phyloP scores from a whole-genome alignment of 2,888 invertebrate species.

The Pachymerium ferrugineum region DNA sequence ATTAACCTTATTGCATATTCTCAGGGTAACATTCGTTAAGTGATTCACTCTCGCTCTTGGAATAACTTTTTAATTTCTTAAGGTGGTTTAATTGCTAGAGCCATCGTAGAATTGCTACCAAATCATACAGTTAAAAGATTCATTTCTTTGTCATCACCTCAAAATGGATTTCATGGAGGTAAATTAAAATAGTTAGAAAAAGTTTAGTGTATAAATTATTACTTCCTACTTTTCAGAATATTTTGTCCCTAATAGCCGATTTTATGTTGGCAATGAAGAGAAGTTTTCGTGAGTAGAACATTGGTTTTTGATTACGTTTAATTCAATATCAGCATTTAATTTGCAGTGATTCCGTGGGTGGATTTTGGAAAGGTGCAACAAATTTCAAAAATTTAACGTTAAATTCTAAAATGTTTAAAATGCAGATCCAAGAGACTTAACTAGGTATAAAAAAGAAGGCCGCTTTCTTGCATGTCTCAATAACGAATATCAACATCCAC shows the following conservation, averaged over 20 bases:
- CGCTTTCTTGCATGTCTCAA: background rate
- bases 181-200: background rate
- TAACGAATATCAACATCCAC: background rate
- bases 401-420: background rate
- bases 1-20: background rate
- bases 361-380: background rate
- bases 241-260: background rate
- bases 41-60: background rate
- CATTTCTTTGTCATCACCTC: background rate
- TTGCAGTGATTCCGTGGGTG: background rate
- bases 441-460: background rate
- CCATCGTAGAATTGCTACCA: background rate
- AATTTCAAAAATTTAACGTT: background rate
- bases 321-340: background rate
- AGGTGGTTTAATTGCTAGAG: background rate
- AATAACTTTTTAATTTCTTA: background rate
- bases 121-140: background rate
- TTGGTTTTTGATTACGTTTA: background rate
- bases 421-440: background rate
- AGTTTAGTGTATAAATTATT: background rate
- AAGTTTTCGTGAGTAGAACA: background rate
- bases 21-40: background rate
- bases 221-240: background rate
- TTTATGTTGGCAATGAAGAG: background rate
- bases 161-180: background rate